These are phyloP conservation scores for Drosophila equinoxialis DNA, from an alignment of 1,140 invertebrate species.

Conservation along the genomic window DNA sequence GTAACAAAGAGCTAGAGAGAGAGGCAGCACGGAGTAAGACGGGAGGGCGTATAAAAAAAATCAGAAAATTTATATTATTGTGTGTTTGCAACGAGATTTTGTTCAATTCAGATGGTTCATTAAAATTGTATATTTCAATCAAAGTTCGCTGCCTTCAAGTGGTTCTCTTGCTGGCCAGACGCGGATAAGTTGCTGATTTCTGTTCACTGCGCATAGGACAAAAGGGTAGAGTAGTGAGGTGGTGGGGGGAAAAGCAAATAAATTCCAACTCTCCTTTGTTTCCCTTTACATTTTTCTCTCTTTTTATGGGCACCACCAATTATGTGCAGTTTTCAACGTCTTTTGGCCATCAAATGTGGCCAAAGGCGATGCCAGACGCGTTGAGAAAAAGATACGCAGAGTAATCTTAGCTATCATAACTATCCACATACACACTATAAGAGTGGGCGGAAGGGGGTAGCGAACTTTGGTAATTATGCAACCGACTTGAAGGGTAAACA, in stretches of 20 bases:
- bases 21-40: not conserved
- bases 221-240: not conserved
- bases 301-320: constrained; percentile 10
- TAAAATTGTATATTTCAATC: constrained; percentile 81
- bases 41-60: constrained; percentile 22
- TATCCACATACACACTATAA: constrained; percentile 18
- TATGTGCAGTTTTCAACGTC: constrained; percentile 22
- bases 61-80: constrained; percentile 19
- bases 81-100: constrained; percentile 47
- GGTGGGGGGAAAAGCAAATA: constrained; percentile 17
- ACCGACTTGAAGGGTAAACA: constrained; percentile 38
- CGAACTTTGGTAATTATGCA: constrained; percentile 66
- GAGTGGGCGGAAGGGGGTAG: too few species aligned
- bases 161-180: constrained; percentile 20
- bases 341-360: constrained; percentile 26
- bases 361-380: constrained; percentile 20
- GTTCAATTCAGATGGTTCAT: constrained; percentile 58
- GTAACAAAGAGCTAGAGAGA: not conserved
- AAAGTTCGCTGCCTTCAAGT: constrained; percentile 66
- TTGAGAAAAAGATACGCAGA: constrained; percentile 27
- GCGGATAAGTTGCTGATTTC: constrained; percentile 37
- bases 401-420: constrained; percentile 73
- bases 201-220: constrained; percentile 3
- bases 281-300: not conserved
- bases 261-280: not conserved